Base-by-base conservation (phyloP, 2,113 vertebrate genomes). In the Suncus etruscus region DNA sequence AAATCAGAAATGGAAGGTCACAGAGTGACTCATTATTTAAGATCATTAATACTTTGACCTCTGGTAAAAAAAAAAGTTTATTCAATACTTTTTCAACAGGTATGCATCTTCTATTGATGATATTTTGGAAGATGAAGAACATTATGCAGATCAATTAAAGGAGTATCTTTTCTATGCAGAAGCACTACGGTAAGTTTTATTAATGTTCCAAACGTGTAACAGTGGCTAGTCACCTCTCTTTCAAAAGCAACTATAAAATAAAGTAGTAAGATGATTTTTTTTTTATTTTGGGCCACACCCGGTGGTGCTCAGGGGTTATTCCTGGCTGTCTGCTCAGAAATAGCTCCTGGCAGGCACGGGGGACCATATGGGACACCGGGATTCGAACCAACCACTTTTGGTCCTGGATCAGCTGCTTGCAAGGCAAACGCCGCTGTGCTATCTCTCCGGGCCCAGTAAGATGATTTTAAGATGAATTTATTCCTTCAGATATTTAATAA, bases 151-250 rank as follows among this genome's bases (percentile, higher is more conserved):
- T 95, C 99, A 99, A 86, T 97, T 99, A 86, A 99, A 99, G 92
- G 99, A 99, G 69, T 99, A 99, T 94, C 98, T 99, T 32, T 99
- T 98, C 96, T 99, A 99, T 86, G 98, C 99, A 73, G 99, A 99
- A 96, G 98, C 99, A 78, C 94, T 99, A 32, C 96, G 99, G 99
- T 99, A 94, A 83, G 97, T 95, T 27, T 51, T 15, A 32, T 51
- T 45, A 47, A 27, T 83, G 39, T 91, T 80, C 31, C 31, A 61
- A 27, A 51, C 76, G 0, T 5, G 39, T 39, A 39, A 39, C 39
- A 39, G 39, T 80, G 65, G 54, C 74, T 86, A 50, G 3, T 80
- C 68, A 61, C 18, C 69, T 66, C 8, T 73, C 6, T 77, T 1
- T 29, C 54, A 24, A 66, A 27, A 39, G 50, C n/a, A 84, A 22